A percentile compares a stretch with the other conserved stretches of the same genome.
phyloP scores from a whole-genome alignment of 2,888 invertebrate genomes.

The Drosophila hamatofila region DNA sequence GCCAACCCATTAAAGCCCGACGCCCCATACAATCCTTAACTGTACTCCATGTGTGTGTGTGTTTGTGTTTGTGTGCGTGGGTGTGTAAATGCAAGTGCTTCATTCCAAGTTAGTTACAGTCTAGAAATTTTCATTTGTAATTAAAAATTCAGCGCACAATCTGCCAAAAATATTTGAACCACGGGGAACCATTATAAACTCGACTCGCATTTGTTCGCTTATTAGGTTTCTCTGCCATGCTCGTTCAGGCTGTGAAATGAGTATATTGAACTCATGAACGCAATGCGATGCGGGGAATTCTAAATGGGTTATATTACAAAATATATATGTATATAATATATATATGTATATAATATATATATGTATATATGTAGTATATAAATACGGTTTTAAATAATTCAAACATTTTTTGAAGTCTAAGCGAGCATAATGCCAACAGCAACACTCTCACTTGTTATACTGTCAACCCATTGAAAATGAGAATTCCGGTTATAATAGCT shows the following conservation, averaged over 20 bases:
- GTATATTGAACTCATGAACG: background rate
- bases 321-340: background rate
- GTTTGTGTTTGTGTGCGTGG: constrained; percentile 13
- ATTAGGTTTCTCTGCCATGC: constrained; percentile 30
- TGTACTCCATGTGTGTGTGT: background rate
- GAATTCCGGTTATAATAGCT: background rate
- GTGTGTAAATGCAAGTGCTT: constrained; percentile 30
- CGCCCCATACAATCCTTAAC: background rate
- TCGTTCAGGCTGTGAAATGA: background rate
- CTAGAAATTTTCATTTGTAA: constrained; percentile 65
- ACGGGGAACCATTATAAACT: constrained; percentile 26
- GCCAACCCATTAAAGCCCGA: constrained; percentile 12
- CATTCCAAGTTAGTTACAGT: constrained; percentile 73
- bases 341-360: too few species aligned
- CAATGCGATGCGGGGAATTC: too few species aligned
- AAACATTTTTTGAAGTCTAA: background rate
- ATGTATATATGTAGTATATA: too few species aligned
- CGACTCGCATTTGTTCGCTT: constrained; percentile 22
- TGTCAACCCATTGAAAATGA: too few species aligned
- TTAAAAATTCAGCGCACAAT: constrained; percentile 73
- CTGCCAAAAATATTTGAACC: constrained; percentile 47
- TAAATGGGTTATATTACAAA: background rate
- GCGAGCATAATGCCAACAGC: background rate
- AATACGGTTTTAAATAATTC: too few species aligned
- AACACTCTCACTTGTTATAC: too few species aligned